A percentile compares a stretch with the other conserved stretches of the same genome.
These are phyloP conservation scores for Acanthosepion lycidas DNA, from an alignment of 2,888 invertebrate species.

Conservation along the genomic window DNA sequence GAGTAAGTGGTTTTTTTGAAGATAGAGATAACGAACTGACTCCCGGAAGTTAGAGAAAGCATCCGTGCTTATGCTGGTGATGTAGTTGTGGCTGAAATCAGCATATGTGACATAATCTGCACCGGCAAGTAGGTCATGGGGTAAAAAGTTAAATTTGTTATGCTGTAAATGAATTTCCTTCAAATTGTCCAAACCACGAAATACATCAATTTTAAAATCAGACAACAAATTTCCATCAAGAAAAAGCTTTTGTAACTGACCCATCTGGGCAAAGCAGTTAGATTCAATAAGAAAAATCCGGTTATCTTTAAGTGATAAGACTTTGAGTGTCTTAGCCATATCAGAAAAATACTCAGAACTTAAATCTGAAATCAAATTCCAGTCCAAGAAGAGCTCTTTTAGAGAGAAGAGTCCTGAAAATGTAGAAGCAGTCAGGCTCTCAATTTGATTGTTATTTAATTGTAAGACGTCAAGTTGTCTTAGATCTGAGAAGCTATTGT, in stretches of 20 bases:
- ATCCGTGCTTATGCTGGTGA: background rate
- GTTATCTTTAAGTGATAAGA: slow-evolving; percentile 21
- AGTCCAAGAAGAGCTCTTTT: background rate
- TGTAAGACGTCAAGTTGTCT: slow-evolving; percentile 18
- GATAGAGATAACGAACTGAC: background rate
- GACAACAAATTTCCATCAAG: background rate
- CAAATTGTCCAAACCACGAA: background rate
- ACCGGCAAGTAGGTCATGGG: background rate
- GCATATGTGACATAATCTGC: background rate
- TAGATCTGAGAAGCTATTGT: background rate
- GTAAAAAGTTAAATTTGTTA: slow-evolving; percentile 36
- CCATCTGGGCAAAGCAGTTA: background rate
- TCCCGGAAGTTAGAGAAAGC: slow-evolving; percentile 39
- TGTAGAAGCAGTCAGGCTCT: background rate
- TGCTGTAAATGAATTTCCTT: slow-evolving; percentile 6
- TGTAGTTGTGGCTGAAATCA: slow-evolving; percentile 11
- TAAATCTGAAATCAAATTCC: slow-evolving; percentile 18
- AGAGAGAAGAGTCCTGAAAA: background rate
- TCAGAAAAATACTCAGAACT: background rate
- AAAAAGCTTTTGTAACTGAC: background rate
- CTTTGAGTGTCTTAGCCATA: background rate
- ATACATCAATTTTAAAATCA: slow-evolving; percentile 16
- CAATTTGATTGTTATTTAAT: slow-evolving; percentile 16
- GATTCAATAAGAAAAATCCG: slow-evolving; percentile 24
- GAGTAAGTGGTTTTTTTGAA: background rate